These are phyloP conservation scores for Hoplostethus atlanticus DNA, from an alignment of 2,797 vertebrate species.

Conservation along the genomic window DNA sequence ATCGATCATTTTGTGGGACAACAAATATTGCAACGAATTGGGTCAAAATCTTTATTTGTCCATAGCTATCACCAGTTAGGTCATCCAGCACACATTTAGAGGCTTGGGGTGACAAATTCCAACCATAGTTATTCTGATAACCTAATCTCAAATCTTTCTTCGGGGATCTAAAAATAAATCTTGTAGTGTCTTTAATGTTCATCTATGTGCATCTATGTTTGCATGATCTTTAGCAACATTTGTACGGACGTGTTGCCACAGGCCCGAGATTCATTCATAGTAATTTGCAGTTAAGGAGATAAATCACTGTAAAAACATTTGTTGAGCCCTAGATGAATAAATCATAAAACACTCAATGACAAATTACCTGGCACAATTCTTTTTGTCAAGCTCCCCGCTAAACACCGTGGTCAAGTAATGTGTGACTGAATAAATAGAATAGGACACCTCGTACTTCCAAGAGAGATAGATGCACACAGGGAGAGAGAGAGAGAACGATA, in stretches of 20 bases:
- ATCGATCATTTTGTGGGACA: too few species aligned
- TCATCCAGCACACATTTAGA: background rate
- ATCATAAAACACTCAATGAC: conserved; percentile 70
- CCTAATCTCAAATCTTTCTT: background rate
- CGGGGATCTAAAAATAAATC: background rate
- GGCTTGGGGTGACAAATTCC: background rate
- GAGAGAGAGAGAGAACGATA: conserved; percentile 34
- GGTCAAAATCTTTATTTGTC: conserved; percentile 3
- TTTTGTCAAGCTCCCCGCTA: conserved; percentile 62
- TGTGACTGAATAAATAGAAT: conserved; percentile 72
- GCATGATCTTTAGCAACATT: background rate
- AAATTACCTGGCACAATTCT: conserved; percentile 72
- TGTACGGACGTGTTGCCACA: conserved; percentile 35
- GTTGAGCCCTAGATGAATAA: conserved; percentile 75
- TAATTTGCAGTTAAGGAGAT: conserved; percentile 69
- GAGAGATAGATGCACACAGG: conserved; percentile 64
- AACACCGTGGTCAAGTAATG: conserved; percentile 71
- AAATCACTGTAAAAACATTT: conserved; percentile 76
- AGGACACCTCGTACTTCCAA: conserved; percentile 73
- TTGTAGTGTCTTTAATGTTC: background rate
- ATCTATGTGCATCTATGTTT: background rate
- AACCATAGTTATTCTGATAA: background rate
- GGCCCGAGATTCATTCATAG: conserved; percentile 64
- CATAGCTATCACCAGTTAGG: background rate
- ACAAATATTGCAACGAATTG: too few species aligned